These are phyloP conservation scores for Athalia cordata DNA, from an alignment of 2,888 invertebrate species.

Conservation along the genomic window DNA sequence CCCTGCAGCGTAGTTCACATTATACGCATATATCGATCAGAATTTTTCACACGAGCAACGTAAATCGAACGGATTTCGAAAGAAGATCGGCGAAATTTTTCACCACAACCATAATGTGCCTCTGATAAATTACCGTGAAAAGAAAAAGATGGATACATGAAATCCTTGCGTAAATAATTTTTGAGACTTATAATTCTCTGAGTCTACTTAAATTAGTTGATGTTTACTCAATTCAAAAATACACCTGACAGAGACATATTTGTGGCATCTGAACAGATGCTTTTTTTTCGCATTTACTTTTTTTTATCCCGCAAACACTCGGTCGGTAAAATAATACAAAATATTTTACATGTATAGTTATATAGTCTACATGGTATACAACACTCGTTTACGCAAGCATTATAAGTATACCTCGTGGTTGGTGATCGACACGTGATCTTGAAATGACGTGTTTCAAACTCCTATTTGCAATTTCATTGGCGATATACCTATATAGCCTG, in stretches of 20 bases:
- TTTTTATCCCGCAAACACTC: not conserved
- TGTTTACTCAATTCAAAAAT: slow-evolving; percentile 29
- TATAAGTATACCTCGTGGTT: not conserved
- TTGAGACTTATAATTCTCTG: not conserved
- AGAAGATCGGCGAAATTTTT: too few relatives aligned
- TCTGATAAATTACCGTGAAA: too few relatives aligned
- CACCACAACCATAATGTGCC: too few relatives aligned
- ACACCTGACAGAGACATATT: slow-evolving; percentile 7
- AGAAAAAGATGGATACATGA: not conserved
- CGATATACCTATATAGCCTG: not conserved
- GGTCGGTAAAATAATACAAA: not conserved
- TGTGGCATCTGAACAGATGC: not conserved
- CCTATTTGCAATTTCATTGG: not conserved
- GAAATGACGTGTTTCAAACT: not conserved
- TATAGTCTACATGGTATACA: not conserved
- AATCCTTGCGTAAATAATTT: not conserved
- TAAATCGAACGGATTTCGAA: too few relatives aligned
- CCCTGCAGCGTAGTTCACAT: too few relatives aligned
- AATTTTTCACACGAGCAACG: too few relatives aligned
- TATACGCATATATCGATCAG: too few relatives aligned
- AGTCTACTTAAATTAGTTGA: not conserved
- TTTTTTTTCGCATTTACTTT: not conserved
- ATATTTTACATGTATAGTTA: too few relatives aligned
- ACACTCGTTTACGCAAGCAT: slow-evolving; percentile 37
- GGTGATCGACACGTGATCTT: slow-evolving; percentile 17